phyloP scores from a whole-genome alignment of 1,140 invertebrate genomes.

The Delia radicum region DNA sequence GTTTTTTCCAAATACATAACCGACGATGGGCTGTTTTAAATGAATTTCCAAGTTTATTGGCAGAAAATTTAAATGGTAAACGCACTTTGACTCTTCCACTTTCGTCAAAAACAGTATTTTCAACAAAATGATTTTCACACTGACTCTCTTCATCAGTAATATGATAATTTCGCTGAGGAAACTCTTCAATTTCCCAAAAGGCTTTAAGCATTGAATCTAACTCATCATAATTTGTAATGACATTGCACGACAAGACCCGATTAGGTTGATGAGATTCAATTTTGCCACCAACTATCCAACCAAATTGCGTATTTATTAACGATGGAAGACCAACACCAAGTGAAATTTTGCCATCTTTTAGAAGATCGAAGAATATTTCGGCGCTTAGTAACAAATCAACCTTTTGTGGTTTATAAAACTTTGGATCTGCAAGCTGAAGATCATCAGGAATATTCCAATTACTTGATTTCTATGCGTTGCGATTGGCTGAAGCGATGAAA shows the following conservation, averaged over 20 bases:
- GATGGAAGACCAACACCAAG: background rate
- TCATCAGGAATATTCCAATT: background rate
- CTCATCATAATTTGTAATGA: background rate
- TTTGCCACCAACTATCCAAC: constrained; percentile 1
- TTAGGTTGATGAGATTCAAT: background rate
- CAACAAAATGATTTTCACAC: background rate
- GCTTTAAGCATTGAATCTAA: background rate
- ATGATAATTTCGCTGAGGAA: background rate
- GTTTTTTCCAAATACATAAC: background rate
- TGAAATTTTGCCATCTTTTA: background rate
- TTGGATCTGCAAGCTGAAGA: background rate
- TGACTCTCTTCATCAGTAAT: background rate
- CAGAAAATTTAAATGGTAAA: background rate
- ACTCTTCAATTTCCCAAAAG: background rate
- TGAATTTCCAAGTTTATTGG: background rate
- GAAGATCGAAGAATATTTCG: background rate
- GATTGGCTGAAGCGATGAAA: background rate
- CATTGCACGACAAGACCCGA: background rate
- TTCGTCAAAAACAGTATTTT: background rate
- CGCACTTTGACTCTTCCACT: constrained; percentile 7
- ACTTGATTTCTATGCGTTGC: background rate
- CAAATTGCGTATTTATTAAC: background rate
- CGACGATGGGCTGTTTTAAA: background rate
- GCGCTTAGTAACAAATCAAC: background rate
- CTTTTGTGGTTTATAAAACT: background rate